A percentile compares a stretch with the other conserved stretches of the same genome.
Evolutionary conservation across 2,888 invertebrate species (phyloP).

Genomic region (Mythimna vitellina): DNA sequence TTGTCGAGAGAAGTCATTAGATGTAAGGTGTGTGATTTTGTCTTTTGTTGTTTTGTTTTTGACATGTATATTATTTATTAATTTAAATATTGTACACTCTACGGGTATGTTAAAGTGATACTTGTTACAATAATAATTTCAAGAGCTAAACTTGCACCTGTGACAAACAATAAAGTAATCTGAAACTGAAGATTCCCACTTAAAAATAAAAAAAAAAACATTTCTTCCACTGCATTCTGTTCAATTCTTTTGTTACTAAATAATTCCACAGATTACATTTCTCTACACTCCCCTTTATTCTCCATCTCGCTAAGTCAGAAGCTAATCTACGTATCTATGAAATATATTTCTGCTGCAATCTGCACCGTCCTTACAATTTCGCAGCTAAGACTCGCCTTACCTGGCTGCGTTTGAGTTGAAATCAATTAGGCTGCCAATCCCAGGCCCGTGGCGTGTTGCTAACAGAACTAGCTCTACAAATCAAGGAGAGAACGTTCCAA

Average conservation of each 20-base stretch:
- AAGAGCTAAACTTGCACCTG: too few species aligned
- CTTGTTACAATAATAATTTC: too few species aligned
- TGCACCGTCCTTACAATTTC: constrained; percentile 50
- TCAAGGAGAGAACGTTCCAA: constrained; percentile 56
- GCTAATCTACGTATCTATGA: constrained; percentile 38
- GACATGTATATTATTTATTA: too few species aligned
- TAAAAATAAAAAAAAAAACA: too few species aligned
- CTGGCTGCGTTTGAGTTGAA: constrained; percentile 72
- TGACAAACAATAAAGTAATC: too few species aligned
- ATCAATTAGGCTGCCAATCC: constrained; percentile 80
- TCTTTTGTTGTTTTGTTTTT: too few species aligned
- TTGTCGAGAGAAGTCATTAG: too few species aligned
- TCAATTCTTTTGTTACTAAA: not conserved
- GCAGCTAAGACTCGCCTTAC: constrained; percentile 66
- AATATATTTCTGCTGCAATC: constrained; percentile 43
- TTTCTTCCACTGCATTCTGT: not conserved
- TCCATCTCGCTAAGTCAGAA: constrained; percentile 8
- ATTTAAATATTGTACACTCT: too few species aligned
- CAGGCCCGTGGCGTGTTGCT: constrained; percentile 58
- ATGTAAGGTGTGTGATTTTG: too few species aligned
- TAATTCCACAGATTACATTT: not conserved
- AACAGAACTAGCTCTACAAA: constrained; percentile 56
- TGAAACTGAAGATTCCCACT: too few species aligned
- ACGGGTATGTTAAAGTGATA: too few species aligned
- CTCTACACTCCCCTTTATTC: not conserved